A percentile compares a stretch with the other conserved stretches of the same genome.
Evolutionary conservation across 2,113 vertebrate genomes (phyloP).

Genomic region (Atherinomorus stipes): DNA sequence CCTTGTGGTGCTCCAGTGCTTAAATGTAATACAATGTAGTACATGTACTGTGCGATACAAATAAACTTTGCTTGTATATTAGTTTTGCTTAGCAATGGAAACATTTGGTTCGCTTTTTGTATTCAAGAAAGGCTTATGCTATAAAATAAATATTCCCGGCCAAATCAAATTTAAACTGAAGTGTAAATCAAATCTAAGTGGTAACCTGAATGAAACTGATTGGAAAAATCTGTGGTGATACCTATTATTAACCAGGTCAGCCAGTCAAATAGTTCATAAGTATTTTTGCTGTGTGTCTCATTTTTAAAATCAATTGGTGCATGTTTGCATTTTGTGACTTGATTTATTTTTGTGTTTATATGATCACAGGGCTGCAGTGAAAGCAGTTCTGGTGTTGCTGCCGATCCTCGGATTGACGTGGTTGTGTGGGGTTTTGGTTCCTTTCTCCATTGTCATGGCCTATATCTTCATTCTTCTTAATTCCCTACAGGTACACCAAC

Average conservation of each 20-base stretch:
- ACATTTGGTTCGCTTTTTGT: neutral
- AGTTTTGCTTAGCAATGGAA: neutral
- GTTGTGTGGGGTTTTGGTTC: slow-evolving; percentile 84
- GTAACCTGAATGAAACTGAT: neutral
- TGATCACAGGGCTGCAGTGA: slow-evolving; percentile 81
- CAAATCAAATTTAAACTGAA: neutral
- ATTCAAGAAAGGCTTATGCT: neutral
- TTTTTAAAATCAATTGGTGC: neutral
- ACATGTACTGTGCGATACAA: too few species aligned
- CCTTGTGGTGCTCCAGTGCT: too few species aligned
- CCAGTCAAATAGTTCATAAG: neutral
- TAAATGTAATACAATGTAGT: too few species aligned
- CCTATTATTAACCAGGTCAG: neutral
- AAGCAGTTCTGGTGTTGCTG: slow-evolving; percentile 84
- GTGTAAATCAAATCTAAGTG: neutral
- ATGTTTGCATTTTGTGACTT: slow-evolving; percentile 15
- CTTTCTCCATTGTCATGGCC: slow-evolving; percentile 83
- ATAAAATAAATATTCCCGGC: neutral
- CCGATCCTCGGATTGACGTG: slow-evolving; percentile 86
- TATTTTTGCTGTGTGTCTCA: slow-evolving; percentile 16
- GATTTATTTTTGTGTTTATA: slow-evolving; percentile 28
- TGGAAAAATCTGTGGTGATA: neutral
- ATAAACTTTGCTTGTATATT: too few species aligned
- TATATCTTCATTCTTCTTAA: slow-evolving; percentile 86
- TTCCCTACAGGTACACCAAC: slow-evolving; percentile 81